A percentile compares a stretch with the other conserved stretches of the same genome.
Conservation (phyloP, 2,797 vertebrate genomes). For the Ciconia nigra region DNA sequence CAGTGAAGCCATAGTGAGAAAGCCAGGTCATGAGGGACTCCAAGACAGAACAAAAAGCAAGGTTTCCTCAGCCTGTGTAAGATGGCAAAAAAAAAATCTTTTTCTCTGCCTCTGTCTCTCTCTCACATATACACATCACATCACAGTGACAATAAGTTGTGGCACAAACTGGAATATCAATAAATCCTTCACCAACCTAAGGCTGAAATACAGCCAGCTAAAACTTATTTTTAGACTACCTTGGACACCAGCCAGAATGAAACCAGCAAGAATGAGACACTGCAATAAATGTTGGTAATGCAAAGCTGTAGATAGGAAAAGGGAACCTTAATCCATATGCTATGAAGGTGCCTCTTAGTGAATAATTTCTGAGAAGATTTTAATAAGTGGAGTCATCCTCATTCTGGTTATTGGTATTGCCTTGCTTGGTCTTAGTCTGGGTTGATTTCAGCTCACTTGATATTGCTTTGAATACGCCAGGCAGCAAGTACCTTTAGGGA, state of each 20-base stretch:
- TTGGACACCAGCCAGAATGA: constrained; percentile 62
- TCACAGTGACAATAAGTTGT: constrained; percentile 49
- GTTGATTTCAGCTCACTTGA: neutral
- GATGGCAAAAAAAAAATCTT: neutral
- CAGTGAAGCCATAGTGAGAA: neutral
- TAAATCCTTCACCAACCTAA: constrained; percentile 66
- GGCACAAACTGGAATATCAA: constrained; percentile 67
- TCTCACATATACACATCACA: neutral
- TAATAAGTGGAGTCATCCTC: neutral
- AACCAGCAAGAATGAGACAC: constrained; percentile 50
- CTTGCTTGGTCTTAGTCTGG: neutral
- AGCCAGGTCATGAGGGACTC: neutral
- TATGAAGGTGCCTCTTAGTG: neutral
- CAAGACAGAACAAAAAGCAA: neutral
- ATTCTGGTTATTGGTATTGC: neutral
- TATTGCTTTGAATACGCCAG: neutral
- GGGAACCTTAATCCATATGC: constrained; percentile 9
- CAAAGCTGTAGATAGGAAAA: neutral
- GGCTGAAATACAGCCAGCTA: constrained; percentile 57
- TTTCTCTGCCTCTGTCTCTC: neutral
- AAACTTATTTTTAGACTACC: constrained; percentile 42
- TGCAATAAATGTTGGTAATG: constrained; percentile 30
- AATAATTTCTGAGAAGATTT: neutral
- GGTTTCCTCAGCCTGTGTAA: neutral
- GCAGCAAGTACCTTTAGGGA: neutral